phyloP scores from a whole-genome alignment of 2,113 vertebrate species.

The Hypanus sabinus region DNA sequence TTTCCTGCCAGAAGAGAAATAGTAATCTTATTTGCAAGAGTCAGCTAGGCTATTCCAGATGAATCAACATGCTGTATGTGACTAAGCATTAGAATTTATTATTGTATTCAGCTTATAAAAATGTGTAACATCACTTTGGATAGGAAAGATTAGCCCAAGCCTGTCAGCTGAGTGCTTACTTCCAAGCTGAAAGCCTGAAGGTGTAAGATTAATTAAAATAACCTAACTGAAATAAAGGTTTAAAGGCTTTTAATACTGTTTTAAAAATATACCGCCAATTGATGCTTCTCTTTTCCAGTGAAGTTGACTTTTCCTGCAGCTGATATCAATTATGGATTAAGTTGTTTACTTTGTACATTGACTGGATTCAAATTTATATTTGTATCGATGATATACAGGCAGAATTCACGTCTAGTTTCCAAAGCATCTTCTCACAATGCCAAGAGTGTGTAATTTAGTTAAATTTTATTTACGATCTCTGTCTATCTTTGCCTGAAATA shows the following conservation, averaged over 20 bases:
- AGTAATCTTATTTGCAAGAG: background rate
- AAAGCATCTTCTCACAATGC: background rate
- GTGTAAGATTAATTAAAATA: background rate
- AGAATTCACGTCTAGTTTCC: background rate
- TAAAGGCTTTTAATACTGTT: background rate
- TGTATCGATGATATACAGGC: background rate
- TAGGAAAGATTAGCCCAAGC: background rate
- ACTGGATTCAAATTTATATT: background rate
- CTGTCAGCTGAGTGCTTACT: background rate
- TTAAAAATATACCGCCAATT: background rate
- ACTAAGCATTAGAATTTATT: background rate
- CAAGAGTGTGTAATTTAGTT: too few species aligned
- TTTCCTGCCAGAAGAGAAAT: background rate
- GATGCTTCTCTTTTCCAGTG: background rate
- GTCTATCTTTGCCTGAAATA: background rate
- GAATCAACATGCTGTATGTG: background rate
- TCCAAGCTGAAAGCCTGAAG: background rate
- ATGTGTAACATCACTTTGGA: background rate
- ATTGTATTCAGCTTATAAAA: background rate
- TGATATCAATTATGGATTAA: background rate
- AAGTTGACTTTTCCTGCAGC: background rate
- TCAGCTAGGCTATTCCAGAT: background rate
- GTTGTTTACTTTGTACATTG: background rate
- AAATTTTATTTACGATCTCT: background rate
- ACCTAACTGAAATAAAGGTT: background rate